Conservation (phyloP, 1,140 invertebrate genomes). For the Drosophila suzukii region DNA sequence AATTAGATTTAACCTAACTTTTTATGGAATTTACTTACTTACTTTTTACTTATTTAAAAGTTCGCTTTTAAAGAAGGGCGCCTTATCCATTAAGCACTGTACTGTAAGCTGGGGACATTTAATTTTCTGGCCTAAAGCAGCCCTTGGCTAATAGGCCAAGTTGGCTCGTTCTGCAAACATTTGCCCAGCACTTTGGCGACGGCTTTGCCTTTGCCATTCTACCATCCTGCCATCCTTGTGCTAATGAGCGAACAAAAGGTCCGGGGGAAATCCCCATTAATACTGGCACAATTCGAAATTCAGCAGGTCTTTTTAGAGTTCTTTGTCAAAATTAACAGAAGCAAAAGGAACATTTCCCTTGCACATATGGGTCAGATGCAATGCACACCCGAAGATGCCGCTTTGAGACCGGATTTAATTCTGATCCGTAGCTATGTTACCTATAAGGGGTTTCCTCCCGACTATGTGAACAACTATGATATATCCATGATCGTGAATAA, state of each 20-base stretch:
- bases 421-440: conserved; percentile 33
- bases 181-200: conserved; percentile 53
- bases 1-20: too few species aligned
- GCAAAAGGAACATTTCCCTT: neutral
- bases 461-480: conserved; percentile 7
- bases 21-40: too few species aligned
- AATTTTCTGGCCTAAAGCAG: conserved; percentile 31
- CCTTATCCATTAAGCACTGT: conserved; percentile 8
- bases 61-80: neutral
- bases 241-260: conserved; percentile 61
- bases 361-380: conserved; percentile 39
- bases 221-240: conserved; percentile 12
- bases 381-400: conserved; percentile 47
- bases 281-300: conserved; percentile 17
- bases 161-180: conserved; percentile 53
- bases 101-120: conserved; percentile 6
- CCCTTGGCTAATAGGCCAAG: conserved; percentile 45
- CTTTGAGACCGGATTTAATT: conserved; percentile 34
- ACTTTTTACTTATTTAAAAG: neutral
- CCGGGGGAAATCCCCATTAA: conserved; percentile 13
- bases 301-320: conserved; percentile 28
- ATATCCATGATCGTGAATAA: conserved; percentile 28
- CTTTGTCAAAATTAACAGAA: conserved; percentile 52
- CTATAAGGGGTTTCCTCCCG: conserved; percentile 8
- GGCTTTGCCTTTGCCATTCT: conserved; percentile 15